Evolutionary conservation across 2,797 vertebrate genomes (phyloP).

Genomic region (Philypnodon macrostomus): DNA sequence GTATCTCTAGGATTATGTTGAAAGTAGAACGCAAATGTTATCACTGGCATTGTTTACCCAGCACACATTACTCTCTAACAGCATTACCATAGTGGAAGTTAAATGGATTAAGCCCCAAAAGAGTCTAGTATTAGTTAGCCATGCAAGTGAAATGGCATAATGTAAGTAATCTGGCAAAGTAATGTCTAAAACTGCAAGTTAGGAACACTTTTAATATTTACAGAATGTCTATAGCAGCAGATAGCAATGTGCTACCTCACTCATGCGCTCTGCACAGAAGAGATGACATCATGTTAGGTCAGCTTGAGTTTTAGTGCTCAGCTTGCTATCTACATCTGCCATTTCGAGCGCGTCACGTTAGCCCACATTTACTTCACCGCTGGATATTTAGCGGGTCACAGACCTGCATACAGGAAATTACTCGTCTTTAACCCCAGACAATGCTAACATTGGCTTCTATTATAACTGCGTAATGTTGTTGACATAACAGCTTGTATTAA

Average conservation of each 20-base stretch:
- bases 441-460: background rate
- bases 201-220: slow-evolving; percentile 32
- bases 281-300: slow-evolving; percentile 76
- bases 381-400: slow-evolving; percentile 28
- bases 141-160: slow-evolving; percentile 22
- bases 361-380: slow-evolving; percentile 38
- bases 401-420: slow-evolving; percentile 8
- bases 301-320: slow-evolving; percentile 61
- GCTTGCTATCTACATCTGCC: slow-evolving; percentile 57
- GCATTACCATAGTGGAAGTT: background rate
- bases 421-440: background rate
- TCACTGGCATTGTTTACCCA: slow-evolving; percentile 1
- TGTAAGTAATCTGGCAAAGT: slow-evolving; percentile 7
- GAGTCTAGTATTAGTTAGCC: slow-evolving; percentile 8
- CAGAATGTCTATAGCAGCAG: slow-evolving; percentile 31
- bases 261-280: slow-evolving; percentile 53
- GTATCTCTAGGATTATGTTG: background rate
- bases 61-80: slow-evolving; percentile 1
- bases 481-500: background rate
- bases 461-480: slow-evolving; percentile 3
- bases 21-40: background rate
- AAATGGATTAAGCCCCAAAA: slow-evolving; percentile 6
- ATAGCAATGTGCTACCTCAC: slow-evolving; percentile 51
- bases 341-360: slow-evolving; percentile 54
- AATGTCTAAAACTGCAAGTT: slow-evolving; percentile 7